These are phyloP conservation scores for Ornithoptera priamus DNA, from an alignment of 2,888 invertebrate genomes.

Conservation along the genomic window DNA sequence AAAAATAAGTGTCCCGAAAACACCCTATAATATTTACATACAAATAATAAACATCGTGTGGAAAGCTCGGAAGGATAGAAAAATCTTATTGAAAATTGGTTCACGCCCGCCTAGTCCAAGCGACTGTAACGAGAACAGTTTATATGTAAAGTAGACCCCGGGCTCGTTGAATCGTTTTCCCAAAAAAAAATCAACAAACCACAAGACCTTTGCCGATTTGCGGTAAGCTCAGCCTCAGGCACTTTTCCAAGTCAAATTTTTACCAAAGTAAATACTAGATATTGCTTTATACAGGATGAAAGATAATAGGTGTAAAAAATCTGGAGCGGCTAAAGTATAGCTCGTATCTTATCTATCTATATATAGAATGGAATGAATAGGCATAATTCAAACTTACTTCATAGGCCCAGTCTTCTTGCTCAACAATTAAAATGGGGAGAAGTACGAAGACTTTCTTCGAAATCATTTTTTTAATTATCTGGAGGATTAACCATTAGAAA, in stretches of 20 bases:
- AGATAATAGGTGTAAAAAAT: too few species aligned
- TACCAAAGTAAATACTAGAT: conserved; percentile 31
- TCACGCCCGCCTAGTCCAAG: conserved; percentile 52
- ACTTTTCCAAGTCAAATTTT: conserved; percentile 33
- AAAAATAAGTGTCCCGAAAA: conserved; percentile 28
- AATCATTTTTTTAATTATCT: too few species aligned
- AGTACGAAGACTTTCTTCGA: too few species aligned
- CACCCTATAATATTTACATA: conserved; percentile 30
- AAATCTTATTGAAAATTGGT: conserved; percentile 53
- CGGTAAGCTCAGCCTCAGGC: conserved; percentile 34
- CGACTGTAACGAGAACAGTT: conserved; percentile 54
- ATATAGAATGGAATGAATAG: too few species aligned
- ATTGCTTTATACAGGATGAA: conserved; percentile 8
- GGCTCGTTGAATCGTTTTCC: conserved; percentile 30
- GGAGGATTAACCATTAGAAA: too few species aligned
- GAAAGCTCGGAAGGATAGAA: conserved; percentile 29
- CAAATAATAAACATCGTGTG: conserved; percentile 28
- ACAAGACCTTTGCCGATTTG: conserved; percentile 34
- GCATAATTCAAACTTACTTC: too few species aligned
- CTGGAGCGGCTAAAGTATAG: too few species aligned
- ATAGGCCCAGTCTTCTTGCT: too few species aligned
- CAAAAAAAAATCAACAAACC: conserved; percentile 38
- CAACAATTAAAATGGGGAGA: too few species aligned
- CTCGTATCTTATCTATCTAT: too few species aligned
- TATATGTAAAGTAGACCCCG: conserved; percentile 45